Conservation (phyloP, 1,140 invertebrate species). For the Neoseiulus cucumeris region DNA sequence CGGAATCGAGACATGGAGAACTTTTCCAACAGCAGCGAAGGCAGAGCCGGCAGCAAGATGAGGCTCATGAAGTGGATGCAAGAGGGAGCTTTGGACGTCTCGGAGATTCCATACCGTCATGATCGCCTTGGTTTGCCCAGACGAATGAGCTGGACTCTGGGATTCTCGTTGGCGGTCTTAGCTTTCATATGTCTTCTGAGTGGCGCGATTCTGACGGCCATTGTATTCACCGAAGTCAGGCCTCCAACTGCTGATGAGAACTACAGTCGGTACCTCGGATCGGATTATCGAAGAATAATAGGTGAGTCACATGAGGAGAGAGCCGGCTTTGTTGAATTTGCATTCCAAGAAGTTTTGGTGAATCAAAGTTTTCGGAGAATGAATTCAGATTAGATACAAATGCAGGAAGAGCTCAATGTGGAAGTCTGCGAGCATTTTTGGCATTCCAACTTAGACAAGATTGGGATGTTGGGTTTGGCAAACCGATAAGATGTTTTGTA, state of each 20-base stretch:
- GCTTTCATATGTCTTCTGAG: conserved; percentile 19
- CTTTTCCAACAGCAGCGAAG: no score
- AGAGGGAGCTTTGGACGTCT: background rate
- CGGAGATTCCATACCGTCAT: conserved; percentile 3
- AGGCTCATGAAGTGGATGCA: conserved; percentile 5
- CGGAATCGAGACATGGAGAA: no score
- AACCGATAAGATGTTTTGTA: no score
- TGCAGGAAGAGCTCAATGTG: no score
- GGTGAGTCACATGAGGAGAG: conserved; percentile 11
- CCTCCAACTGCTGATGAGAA: conserved; percentile 22
- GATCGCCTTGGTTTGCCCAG: background rate
- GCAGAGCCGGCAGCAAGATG: background rate
- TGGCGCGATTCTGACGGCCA: conserved; percentile 20
- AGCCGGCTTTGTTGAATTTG: no score
- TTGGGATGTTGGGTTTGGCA: no score
- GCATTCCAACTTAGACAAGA: no score
- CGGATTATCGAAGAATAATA: conserved; percentile 19
- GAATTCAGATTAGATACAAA: no score
- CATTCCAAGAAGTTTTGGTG: no score
- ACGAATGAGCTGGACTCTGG: background rate
- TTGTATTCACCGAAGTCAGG: conserved; percentile 21
- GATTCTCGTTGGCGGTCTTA: background rate
- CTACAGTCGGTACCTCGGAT: conserved; percentile 21
- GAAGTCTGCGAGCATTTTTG: no score
- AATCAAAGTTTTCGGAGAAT: no score